Percentiles rank a stretch among this genome's conserved stretches.
phyloP scores from a whole-genome alignment of 2,888 invertebrate species.

The Mylabris sibirica region DNA sequence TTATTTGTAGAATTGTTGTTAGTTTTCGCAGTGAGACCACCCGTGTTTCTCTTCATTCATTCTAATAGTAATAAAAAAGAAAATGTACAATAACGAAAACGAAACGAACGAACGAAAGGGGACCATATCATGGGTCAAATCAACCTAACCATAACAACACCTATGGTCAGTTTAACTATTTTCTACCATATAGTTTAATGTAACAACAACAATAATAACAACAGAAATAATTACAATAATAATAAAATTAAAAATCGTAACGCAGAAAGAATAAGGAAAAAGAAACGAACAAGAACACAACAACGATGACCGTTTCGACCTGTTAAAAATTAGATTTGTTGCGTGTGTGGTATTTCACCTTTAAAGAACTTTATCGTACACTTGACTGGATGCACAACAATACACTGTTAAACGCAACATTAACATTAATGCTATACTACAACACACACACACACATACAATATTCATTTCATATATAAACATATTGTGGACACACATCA shows the following conservation, averaged over 20 bases:
- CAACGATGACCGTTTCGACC: conserved; percentile 36
- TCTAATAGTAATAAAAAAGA: background rate
- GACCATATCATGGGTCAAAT: conserved; percentile 3
- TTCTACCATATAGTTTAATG: background rate
- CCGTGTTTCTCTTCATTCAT: background rate
- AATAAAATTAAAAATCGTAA: background rate
- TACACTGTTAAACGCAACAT: conserved; percentile 41
- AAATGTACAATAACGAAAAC: background rate
- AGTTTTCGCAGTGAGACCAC: conserved; percentile 3
- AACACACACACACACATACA: conserved; percentile 35
- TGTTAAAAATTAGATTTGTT: conserved; percentile 43
- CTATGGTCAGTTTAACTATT: no score
- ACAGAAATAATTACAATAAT: background rate
- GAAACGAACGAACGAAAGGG: background rate
- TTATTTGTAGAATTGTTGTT: conserved; percentile 48
- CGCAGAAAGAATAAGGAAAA: background rate
- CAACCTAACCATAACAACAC: background rate
- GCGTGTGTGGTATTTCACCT: conserved; percentile 36
- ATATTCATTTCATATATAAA: no score
- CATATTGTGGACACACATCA: conserved; percentile 38
- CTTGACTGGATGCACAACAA: conserved; percentile 36
- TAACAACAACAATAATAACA: background rate
- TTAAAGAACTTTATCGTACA: conserved; percentile 35
- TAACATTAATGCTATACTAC: conserved; percentile 38
- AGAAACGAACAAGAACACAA: conserved; percentile 14